Base-by-base conservation (phyloP, 2,113 vertebrate species). In the Thamnaconus septentrionalis region DNA sequence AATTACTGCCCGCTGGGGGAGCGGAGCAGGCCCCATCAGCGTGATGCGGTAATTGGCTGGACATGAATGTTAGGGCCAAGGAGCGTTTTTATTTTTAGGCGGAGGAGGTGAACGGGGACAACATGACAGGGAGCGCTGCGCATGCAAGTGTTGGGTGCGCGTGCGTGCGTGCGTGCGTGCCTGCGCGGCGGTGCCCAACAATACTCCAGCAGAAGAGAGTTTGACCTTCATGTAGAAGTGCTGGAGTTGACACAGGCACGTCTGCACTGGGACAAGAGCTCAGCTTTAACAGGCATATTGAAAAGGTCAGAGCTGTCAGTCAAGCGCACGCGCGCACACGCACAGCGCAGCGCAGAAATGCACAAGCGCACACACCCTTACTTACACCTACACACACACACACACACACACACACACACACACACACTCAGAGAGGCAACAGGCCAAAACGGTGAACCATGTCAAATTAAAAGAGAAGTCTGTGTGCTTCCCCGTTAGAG, bases 261-360 rank as follows among this genome's bases (percentile, higher is more conserved):
- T 91, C 87, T 89, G 88, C 87, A 64, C 85, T 79, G 83, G 89
- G 87, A 90, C 83, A 87, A 80, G 71, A 80, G 83, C 87, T 89
- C 79, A 73, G 83, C 83, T 88, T 87, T 85, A 89, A 85, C 88
- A 80, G 80, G 90, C 89, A 92, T 91, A 90, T 87, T 91, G 85
- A 92, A 92, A 92, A 92, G 90, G 91, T 91, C 89, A 90, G 64
- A 78, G 79, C 90, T 91, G 91, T 89, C 90, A 90, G 69, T 90
- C 90, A 90, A 64, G 76, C 77, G 63, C 66, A 78, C 56, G 63
- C 71, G 62, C 75, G 12, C 64, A 66, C 57, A 41, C 66, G 50
- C 64, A 58, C 45, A 69, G 45, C 45, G 45, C 5, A 8, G 10
- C 66, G 66, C 66, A 80, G 71, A 69, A 44, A 63, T 4, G 61